A percentile compares a stretch with the other conserved stretches of the same genome.
Conservation (phyloP, 1,140 invertebrate species). For the Drosophila pallidifrons region DNA sequence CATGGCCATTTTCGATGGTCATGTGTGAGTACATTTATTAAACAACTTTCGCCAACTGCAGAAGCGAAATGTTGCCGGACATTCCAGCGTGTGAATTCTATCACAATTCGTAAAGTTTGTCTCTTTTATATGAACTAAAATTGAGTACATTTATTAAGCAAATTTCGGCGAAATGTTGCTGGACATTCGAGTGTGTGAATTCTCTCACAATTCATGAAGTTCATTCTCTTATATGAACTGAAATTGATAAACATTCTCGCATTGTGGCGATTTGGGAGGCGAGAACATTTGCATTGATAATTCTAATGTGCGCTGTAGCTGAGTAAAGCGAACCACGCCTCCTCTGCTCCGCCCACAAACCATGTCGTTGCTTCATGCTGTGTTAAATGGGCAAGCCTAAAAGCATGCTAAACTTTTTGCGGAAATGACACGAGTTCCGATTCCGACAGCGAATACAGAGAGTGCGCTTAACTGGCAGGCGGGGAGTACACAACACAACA, state of each 20-base stretch:
- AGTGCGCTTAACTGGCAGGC: constrained; percentile 46
- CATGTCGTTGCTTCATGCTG: constrained; percentile 15
- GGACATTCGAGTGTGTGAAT: constrained; percentile 41
- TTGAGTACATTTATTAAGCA: constrained; percentile 79
- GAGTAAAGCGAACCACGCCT: constrained; percentile 23
- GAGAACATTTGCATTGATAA: constrained; percentile 53
- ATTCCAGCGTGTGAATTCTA: constrained; percentile 45
- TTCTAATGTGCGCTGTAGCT: constrained; percentile 40
- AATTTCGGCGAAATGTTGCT: constrained; percentile 49
- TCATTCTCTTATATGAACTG: no score
- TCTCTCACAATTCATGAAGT: neutral
- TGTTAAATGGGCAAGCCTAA: constrained; percentile 73
- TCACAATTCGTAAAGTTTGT: neutral
- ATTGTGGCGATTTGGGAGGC: constrained; percentile 33
- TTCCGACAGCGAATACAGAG: constrained; percentile 44
- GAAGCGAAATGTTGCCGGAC: neutral
- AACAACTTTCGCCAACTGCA: constrained; percentile 69
- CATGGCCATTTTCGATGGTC: constrained; percentile 43
- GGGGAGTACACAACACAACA: constrained; percentile 28
- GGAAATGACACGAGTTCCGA: constrained; percentile 80
- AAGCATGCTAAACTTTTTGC: constrained; percentile 78
- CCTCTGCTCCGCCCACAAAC: constrained; percentile 1
- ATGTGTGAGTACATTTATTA: constrained; percentile 81
- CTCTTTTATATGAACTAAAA: no score
- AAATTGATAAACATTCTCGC: constrained; percentile 19